Base-by-base conservation (phyloP, 2,797 vertebrate genomes). In the Cossypha heuglini region DNA sequence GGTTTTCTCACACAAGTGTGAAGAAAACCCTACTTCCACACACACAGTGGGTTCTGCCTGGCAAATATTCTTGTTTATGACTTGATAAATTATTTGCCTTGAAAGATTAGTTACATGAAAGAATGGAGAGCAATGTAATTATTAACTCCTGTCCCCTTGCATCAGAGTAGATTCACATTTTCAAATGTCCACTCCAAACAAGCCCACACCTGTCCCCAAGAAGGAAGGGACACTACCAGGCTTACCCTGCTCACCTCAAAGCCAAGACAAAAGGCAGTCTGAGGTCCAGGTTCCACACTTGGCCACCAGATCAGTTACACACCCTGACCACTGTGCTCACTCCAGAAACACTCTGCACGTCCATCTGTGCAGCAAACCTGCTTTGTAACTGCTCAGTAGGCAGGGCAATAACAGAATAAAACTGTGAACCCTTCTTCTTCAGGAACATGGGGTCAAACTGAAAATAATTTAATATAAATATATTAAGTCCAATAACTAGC, bases 281-380 rank as follows among this genome's bases (percentile, higher is more conserved):
- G 18, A 61, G 57, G 16, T 5, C 10, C 0, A 10, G 66, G 61
- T 49, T 10, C 46, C 45, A 45, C 55, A 12, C 52, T 13, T 6
- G 48, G 21, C 67, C 18, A n/a, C 40, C 28, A 13, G 25, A 43
- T 11, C 6, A 55, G 40, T 2, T 38, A 21, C 1, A 0, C 24
- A 7, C n/a, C 20, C 14, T 7, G 4, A 20, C 24, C 0, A 0
- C 45, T 6, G 13, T 2, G 35, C 62, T 45, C n/a, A 2, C 51
- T 35, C 69, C 71, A 57, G 54, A 71, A 48, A 87, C 45, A 37
- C 63, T 37, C 68, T 75, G 31, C 20, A 5, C 0, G 0, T 8
- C 67, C 78, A 37, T 15, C 68, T 42, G 24, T 31, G 69, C 57
- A 61, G 64, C 61, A 59, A 75, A 55, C 35, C 58, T 31, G 58